Evolutionary conservation across 2,888 invertebrate genomes (phyloP).

Genomic region (Campoletis raptor): DNA sequence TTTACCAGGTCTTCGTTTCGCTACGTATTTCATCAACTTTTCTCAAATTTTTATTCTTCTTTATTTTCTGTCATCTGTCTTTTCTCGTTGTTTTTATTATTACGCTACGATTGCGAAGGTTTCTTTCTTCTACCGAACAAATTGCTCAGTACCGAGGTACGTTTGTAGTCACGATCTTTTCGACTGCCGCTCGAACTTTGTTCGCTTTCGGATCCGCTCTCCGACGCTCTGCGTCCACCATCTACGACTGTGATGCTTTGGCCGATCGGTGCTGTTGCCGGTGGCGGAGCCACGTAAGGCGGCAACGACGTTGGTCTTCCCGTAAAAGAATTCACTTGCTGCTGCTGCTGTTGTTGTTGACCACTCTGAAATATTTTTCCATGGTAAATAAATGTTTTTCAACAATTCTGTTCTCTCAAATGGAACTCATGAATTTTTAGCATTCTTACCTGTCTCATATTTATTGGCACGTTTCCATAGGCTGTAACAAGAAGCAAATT

Average conservation of each 20-base stretch:
- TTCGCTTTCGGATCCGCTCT: constrained; percentile 84
- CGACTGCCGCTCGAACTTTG: constrained; percentile 83
- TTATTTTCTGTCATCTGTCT: background rate
- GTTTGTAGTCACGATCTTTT: constrained; percentile 83
- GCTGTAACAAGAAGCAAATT: constrained; percentile 81
- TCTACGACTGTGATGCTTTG: constrained; percentile 78
- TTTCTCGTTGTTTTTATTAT: background rate
- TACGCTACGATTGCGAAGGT: constrained; percentile 81
- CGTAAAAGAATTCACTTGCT: constrained; percentile 79
- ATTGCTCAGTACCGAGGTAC: constrained; percentile 83
- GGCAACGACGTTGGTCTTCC: constrained; percentile 84
- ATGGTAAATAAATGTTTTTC: background rate
- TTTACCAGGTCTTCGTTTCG: background rate
- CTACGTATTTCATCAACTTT: background rate
- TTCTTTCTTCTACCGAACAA: constrained; percentile 83
- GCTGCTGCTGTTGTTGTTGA: constrained; percentile 66
- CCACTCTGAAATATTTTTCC: constrained; percentile 58
- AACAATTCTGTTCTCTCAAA: background rate
- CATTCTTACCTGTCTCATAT: constrained; percentile 81
- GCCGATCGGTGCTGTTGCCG: constrained; percentile 79
- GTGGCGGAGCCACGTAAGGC: constrained; percentile 85
- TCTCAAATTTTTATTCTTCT: background rate
- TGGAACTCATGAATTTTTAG: background rate
- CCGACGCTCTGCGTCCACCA: constrained; percentile 81
- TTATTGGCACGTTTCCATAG: constrained; percentile 83